Evolutionary conservation across 1,140 invertebrate species (phyloP).

Genomic region (Eupeodes corollae): DNA sequence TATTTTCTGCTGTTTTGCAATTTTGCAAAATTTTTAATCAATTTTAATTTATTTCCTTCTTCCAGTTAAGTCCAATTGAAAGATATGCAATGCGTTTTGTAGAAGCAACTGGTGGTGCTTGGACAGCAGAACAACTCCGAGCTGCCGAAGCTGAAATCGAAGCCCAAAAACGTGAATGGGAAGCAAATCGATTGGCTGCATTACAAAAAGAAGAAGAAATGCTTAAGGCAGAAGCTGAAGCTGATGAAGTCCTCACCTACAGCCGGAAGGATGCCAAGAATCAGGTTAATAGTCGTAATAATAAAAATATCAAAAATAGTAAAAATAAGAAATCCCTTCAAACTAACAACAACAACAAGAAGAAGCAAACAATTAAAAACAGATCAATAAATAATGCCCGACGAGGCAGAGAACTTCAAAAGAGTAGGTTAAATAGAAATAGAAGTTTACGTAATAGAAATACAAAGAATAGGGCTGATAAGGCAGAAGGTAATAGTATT

Average conservation of each 20-base stretch:
- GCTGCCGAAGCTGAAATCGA: constrained; percentile 85
- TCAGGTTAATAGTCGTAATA: constrained; percentile 59
- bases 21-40: neutral
- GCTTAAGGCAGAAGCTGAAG: constrained; percentile 53
- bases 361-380: neutral
- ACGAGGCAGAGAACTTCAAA: neutral
- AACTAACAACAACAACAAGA: constrained; percentile 3
- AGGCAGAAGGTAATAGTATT: constrained; percentile 11
- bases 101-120: constrained; percentile 75
- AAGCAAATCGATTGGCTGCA: constrained; percentile 66
- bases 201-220: constrained; percentile 56
- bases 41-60: constrained; percentile 11
- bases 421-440: constrained; percentile 4
- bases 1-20: neutral
- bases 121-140: constrained; percentile 71
- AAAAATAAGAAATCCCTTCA: neutral
- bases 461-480: neutral
- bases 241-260: constrained; percentile 55
- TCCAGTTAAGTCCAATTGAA: constrained; percentile 80
- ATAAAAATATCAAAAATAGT: constrained; percentile 6
- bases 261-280: constrained; percentile 60
- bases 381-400: constrained; percentile 6
- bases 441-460: constrained; percentile 14
- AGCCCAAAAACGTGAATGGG: constrained; percentile 88
- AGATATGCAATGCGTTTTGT: constrained; percentile 86